phyloP scores from a whole-genome alignment of 2,888 invertebrate genomes.

The Trilocha varians region DNA sequence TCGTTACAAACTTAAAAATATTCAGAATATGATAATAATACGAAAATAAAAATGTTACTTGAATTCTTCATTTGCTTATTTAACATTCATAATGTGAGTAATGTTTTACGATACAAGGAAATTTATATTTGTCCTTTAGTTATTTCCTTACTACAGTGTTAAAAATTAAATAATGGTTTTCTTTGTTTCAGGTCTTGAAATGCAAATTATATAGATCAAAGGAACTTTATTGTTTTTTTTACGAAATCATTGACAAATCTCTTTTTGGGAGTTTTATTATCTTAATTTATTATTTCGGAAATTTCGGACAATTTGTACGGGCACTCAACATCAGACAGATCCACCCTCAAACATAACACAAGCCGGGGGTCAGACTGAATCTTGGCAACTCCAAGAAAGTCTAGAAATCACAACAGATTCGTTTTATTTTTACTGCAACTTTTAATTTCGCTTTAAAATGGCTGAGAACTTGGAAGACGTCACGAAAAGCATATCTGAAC shows the following conservation, averaged over 20 bases:
- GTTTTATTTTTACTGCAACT: conserved; percentile 8
- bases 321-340: conserved; percentile 22
- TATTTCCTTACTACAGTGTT: no score
- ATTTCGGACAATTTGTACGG: conserved; percentile 32
- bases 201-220: conserved; percentile 36
- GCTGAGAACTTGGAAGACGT: conserved; percentile 29
- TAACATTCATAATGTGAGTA: neutral
- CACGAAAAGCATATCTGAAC: conserved; percentile 33
- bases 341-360: conserved; percentile 19
- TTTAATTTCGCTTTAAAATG: conserved; percentile 23
- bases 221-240: conserved; percentile 34
- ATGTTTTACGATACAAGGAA: neutral
- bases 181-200: conserved; percentile 62
- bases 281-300: conserved; percentile 20
- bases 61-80: no score
- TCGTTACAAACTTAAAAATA: no score
- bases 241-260: conserved; percentile 29
- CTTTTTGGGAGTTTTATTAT: conserved; percentile 12
- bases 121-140: neutral
- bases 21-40: no score
- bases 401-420: conserved; percentile 9
- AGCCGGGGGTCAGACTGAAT: conserved; percentile 21
- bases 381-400: conserved; percentile 21
- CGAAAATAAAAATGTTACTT: no score
- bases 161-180: conserved; percentile 10